phyloP scores from a whole-genome alignment of 2,797 vertebrate species.

The Euphonia xanthogaster region DNA sequence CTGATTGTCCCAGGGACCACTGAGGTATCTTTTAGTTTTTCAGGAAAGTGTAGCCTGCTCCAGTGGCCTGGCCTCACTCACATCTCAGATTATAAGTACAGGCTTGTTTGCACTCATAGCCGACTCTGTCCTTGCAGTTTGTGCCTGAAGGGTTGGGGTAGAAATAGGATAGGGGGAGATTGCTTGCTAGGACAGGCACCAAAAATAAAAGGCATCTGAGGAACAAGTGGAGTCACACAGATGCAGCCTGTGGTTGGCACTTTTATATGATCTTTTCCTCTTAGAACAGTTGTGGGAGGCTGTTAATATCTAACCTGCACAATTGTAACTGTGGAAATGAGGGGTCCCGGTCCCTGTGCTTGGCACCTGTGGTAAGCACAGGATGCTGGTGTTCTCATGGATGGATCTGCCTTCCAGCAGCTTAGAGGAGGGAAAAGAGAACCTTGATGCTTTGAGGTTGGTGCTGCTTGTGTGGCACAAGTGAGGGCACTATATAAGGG shows the following conservation, averaged over 20 bases:
- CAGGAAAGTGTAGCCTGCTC: background rate
- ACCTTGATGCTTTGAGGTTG: background rate
- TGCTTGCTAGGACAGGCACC: slow-evolving; percentile 28
- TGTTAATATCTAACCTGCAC: background rate
- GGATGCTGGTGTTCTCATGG: fast-evolving
- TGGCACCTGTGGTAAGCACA: background rate
- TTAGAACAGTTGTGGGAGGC: background rate
- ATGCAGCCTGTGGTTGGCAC: background rate
- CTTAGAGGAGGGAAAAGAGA: background rate
- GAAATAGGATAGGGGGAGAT: slow-evolving; percentile 36
- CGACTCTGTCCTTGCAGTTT: background rate
- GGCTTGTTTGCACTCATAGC: background rate
- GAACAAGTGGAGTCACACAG: background rate
- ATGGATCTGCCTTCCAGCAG: background rate
- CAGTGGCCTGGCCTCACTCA: background rate
- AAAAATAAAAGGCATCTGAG: slow-evolving; percentile 41
- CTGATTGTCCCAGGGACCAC: fast-evolving
- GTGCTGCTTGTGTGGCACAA: background rate
- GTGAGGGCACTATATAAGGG: background rate
- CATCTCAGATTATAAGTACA: background rate
- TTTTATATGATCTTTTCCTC: background rate
- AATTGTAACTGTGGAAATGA: background rate
- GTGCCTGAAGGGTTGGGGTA: background rate
- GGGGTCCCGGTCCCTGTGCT: background rate
- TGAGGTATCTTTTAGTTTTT: background rate